Conservation (phyloP, 2,113 vertebrate species). For the Cyprinus carpio region DNA sequence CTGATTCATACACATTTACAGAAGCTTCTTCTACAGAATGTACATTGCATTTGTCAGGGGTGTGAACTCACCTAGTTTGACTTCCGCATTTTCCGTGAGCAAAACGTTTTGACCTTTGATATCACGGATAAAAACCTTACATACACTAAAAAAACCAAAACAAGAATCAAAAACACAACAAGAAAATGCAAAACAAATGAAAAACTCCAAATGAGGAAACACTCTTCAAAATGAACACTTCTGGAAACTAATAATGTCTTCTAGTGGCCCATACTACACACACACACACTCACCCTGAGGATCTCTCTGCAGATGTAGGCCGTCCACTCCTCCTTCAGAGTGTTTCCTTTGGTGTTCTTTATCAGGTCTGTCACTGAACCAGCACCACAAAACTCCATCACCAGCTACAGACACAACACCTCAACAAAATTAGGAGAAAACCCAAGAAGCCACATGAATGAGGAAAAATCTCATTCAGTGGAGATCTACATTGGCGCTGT, state of each 20-base stretch:
- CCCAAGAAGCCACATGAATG: background rate
- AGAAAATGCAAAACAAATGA: too few relatives aligned
- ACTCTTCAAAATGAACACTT: background rate
- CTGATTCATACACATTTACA: background rate
- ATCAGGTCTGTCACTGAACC: slow-evolving; percentile 97
- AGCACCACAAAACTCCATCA: slow-evolving; percentile 99
- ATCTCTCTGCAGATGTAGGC: slow-evolving; percentile 99
- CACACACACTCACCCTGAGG: slow-evolving; percentile 80
- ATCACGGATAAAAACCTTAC: too few relatives aligned
- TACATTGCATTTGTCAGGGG: too few relatives aligned
- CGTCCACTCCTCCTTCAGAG: slow-evolving; percentile 97
- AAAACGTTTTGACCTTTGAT: slow-evolving; percentile 98
- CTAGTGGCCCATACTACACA: background rate
- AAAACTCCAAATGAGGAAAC: background rate
- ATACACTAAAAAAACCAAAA: too few relatives aligned
- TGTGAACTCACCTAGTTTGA: slow-evolving; percentile 88
- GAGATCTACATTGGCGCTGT: background rate
- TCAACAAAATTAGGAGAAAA: background rate
- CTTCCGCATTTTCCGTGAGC: slow-evolving; percentile 97
- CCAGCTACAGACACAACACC: slow-evolving; percentile 76
- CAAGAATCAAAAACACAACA: too few relatives aligned
- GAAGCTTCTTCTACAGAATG: background rate
- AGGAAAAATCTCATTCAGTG: background rate
- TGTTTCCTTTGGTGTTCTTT: slow-evolving; percentile 99
- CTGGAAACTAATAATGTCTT: background rate